Evolutionary conservation across 2,113 vertebrate genomes (phyloP), one percentile per base, ranked within the genome.

Genomic region (Cryptotis parvus): DNA sequence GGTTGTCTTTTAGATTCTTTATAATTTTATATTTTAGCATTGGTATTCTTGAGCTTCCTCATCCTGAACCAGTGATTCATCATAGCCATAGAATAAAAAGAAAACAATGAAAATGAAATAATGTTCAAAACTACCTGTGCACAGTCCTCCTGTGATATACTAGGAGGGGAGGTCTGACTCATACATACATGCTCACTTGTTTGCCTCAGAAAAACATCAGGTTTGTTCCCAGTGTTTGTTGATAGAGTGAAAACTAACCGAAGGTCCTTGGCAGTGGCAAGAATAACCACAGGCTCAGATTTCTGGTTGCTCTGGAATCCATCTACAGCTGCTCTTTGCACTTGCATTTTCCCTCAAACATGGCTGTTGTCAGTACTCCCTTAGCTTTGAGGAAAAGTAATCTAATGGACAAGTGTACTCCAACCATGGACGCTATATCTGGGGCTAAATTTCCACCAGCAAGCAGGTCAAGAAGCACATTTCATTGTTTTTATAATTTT

Each of bases 401-500:
- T 35, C 69, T 33, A 3, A 9, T 26, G 4, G 27, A n/a, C 37
- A 1, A 5, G 4, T 10, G 45, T 10, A 6, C 43, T 61, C 24
- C 72, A 73, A 11, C 9, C 12, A 5, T 14, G 29, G 69, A 27
- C 9, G 20, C 3, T 78, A 3, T 27, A 33, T 29, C 74, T 43
- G 20, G 45, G 9, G 7, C 49, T 49, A 66, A 31, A 31, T 77
- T 87, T 81, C 26, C 26, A 20, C 74, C 39, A 41, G 29, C 35
- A 77, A 93, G n/a, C 37, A 35, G 33, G 8, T 22, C 12, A 85
- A n/a, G 4, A 76, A 8, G 9, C 65, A 31, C 5, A 24, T 92
- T 55, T 88, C 29, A 91, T 31, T 9, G 31, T 55, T 88, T 94
- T 80, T 33, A 81, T 49, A 49, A 49, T 49, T 49, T n/a, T 49